Evolutionary conservation across 1,140 invertebrate species (phyloP).

Genomic region (Drosophila punjabiensis): DNA sequence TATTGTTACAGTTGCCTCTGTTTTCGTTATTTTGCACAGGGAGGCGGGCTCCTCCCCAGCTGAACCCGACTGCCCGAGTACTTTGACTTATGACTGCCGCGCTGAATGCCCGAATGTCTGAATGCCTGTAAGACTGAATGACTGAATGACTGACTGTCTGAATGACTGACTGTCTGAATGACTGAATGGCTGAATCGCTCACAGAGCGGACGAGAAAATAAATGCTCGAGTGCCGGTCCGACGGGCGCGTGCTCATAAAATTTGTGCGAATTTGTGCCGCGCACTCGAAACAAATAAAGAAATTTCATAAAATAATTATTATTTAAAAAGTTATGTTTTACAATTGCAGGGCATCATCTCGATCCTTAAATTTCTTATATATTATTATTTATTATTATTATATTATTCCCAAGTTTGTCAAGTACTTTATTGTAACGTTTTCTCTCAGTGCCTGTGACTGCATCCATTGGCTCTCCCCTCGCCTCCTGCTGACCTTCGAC

Average conservation of each 20-base stretch:
- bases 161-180: slow-evolving; percentile 2
- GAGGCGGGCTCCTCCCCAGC: slow-evolving; percentile 22
- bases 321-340: too few relatives aligned
- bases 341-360: accelerated
- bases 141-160: slow-evolving; percentile 3
- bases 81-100: slow-evolving; percentile 45
- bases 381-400: not conserved
- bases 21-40: slow-evolving; percentile 29
- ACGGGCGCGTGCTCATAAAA: slow-evolving; percentile 16
- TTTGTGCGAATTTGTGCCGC: slow-evolving; percentile 1
- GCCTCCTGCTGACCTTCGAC: slow-evolving; percentile 51
- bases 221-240: slow-evolving; percentile 2
- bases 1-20: slow-evolving; percentile 52
- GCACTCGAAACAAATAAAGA: slow-evolving; percentile 5
- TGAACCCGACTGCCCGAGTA: slow-evolving; percentile 39
- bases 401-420: too few relatives aligned
- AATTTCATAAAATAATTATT: not conserved
- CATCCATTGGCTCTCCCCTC: not conserved
- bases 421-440: not conserved
- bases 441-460: not conserved
- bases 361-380: not conserved
- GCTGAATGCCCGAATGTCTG: slow-evolving; percentile 15
- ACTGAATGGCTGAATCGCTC: not conserved
- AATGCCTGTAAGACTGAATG: slow-evolving; percentile 6
- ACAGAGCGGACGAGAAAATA: slow-evolving; percentile 5